Conservation (phyloP, 2,797 vertebrate genomes). For the Neomorphus geoffroyi region DNA sequence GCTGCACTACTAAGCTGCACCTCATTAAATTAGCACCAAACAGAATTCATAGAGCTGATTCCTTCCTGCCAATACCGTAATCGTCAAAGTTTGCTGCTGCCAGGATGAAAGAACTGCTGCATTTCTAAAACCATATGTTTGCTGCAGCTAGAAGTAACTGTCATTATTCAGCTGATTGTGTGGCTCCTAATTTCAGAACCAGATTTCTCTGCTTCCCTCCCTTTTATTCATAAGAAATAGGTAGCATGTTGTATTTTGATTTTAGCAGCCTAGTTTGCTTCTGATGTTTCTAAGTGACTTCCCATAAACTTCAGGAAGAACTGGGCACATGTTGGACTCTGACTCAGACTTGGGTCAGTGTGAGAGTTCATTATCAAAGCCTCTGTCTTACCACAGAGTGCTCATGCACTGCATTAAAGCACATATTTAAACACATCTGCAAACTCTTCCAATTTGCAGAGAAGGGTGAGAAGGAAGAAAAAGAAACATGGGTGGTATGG, state of each 20-base stretch:
- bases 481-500: background rate
- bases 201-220: background rate
- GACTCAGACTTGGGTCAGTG: background rate
- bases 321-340: background rate
- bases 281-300: background rate
- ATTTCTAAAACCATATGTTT: background rate
- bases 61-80: background rate
- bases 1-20: background rate
- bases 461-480: background rate
- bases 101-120: background rate
- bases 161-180: background rate
- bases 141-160: background rate
- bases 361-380: background rate
- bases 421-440: background rate
- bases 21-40: constrained; percentile 12
- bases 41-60: background rate
- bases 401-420: background rate
- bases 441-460: background rate
- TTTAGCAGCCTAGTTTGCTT: background rate
- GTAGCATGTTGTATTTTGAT: background rate
- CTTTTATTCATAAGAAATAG: background rate
- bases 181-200: background rate
- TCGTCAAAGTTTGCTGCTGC: background rate
- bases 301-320: background rate
- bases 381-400: background rate